A percentile compares a stretch with the other conserved stretches of the same genome.
These are phyloP conservation scores for Xenops minutus DNA, from an alignment of 2,797 vertebrate genomes.

Conservation along the genomic window DNA sequence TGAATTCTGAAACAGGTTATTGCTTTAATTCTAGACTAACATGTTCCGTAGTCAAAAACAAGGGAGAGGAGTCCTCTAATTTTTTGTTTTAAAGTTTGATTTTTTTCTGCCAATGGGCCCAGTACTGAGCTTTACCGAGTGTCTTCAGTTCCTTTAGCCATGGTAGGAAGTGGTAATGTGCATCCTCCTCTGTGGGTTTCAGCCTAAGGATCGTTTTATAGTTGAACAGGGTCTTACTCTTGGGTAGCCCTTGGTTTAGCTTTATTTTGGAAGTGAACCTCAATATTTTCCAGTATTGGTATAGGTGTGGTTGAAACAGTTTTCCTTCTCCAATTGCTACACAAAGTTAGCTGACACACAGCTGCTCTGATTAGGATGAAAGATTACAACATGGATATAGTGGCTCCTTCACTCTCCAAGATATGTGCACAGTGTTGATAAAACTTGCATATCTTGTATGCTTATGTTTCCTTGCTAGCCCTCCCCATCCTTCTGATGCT, in stretches of 20 bases:
- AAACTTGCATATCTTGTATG: background rate
- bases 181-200: background rate
- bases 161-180: background rate
- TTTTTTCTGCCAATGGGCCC: background rate
- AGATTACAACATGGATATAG: background rate
- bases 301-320: background rate
- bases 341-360: background rate
- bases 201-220: background rate
- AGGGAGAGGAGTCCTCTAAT: background rate
- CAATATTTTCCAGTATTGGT: background rate
- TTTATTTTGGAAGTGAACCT: background rate
- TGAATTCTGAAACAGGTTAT: conserved; percentile 22
- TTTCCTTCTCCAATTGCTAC: background rate
- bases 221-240: background rate
- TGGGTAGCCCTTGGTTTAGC: background rate
- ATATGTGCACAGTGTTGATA: background rate
- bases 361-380: background rate
- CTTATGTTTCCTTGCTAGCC: background rate
- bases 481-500: background rate
- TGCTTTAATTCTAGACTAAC: conserved; percentile 19
- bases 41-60: background rate
- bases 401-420: background rate
- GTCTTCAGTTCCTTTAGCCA: background rate
- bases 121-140: background rate
- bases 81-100: background rate